These are phyloP conservation scores for Drosophila buzzatii DNA, from an alignment of 2,888 invertebrate species.

Conservation along the genomic window DNA sequence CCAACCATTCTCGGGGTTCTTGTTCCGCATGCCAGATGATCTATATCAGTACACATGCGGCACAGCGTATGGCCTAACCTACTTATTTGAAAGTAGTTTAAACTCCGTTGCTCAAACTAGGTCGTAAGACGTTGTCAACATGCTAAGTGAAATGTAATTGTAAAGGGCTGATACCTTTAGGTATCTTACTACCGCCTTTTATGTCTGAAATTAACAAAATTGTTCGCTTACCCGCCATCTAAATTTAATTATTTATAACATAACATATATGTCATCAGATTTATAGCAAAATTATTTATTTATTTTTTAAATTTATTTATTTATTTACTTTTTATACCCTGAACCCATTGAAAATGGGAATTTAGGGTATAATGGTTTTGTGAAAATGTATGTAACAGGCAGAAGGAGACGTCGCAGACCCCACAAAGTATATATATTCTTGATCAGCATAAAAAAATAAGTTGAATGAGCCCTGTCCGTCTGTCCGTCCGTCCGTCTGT, in stretches of 20 bases:
- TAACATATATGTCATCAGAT: background rate
- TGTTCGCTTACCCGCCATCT: background rate
- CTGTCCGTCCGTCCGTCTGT: no score
- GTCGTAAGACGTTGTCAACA: slow-evolving; percentile 23
- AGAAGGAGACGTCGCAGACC: no score
- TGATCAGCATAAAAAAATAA: no score
- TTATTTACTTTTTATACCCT: no score
- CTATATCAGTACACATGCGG: slow-evolving; percentile 17
- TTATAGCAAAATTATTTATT: no score
- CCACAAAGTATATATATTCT: no score
- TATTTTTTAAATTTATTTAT: no score
- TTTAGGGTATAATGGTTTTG: no score
- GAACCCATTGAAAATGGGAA: no score
- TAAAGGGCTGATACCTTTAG: background rate
- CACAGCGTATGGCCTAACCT: slow-evolving; percentile 25
- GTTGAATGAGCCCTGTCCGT: no score
- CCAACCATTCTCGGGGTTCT: background rate
- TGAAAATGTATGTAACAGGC: no score
- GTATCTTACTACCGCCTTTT: background rate
- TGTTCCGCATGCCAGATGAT: slow-evolving; percentile 8
- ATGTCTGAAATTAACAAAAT: background rate
- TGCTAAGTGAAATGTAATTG: background rate
- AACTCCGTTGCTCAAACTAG: slow-evolving; percentile 12
- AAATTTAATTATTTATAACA: background rate
- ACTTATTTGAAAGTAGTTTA: slow-evolving; percentile 21